Evolutionary conservation across 2,888 invertebrate species (phyloP), one percentile per base, ranked within the genome.

Genomic region (Stenurella melanura): DNA sequence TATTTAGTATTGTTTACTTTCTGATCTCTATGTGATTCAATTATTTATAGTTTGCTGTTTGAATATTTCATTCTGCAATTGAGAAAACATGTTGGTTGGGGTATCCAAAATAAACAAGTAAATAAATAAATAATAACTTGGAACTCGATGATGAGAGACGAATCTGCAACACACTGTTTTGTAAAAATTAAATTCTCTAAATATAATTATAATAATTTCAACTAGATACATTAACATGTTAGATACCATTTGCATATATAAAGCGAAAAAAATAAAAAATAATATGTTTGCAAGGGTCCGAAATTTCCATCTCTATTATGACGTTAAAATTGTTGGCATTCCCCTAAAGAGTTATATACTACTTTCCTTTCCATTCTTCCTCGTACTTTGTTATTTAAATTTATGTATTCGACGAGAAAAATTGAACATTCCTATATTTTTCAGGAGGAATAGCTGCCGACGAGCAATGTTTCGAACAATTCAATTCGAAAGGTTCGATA

Each of bases 401-500:
- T 70, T 70, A 70, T 70, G 70, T 70, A 60, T 60, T 70, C 58
- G 38, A 42, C 66, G 73, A 30, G 64, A 64, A 42, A 66, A 73
- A 64, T 64, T 58, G 17, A 57, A 63, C 63, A 38, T 72, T 72
- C 61, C 12, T 26, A 30, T 54, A 19, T 38, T 50, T 78, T 80
- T 15, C 73, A 87, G 87, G 96, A 12, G 95, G 96, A 0, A 90
- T 92, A 63, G 94, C 95, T 0, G 97, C 96, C 2, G 96, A 97
- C 87, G 92, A 93, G 80, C 94, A 96, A 85, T 99, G 98, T 90
- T 98, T 96, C 90, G 96, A 97, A 80, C 95, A 97, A 90, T 98
- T 97, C 91, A 99, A 99, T 90, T 95, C 96, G 0, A 97, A 98
- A 87, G 99, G 99, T 12, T 96, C 96, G 66, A 95, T 96, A 83